Evolutionary conservation across 2,113 vertebrate species (phyloP).

Genomic region (Macrotus californicus): DNA sequence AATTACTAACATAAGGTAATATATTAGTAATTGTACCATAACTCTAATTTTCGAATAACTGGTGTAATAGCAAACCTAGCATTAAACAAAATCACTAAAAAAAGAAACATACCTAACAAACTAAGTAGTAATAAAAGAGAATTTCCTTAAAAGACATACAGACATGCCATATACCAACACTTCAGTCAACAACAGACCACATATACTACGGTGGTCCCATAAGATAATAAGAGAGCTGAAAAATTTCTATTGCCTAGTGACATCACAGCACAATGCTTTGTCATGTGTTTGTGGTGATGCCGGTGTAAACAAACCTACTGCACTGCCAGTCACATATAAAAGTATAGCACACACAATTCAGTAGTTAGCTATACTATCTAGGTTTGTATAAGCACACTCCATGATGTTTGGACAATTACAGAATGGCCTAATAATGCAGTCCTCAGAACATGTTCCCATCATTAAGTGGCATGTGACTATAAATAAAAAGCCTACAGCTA

Average conservation of each 20-base stretch:
- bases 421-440: not conserved
- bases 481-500: not conserved
- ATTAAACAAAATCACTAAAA: not conserved
- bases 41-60: not conserved
- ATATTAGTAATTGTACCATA: not conserved
- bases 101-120: not conserved
- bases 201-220: not conserved
- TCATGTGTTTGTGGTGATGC: not conserved
- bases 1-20: not conserved
- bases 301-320: not conserved
- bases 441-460: too few relatives aligned
- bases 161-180: not conserved
- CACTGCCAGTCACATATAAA: not conserved
- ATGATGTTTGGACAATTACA: not conserved
- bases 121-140: not conserved
- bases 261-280: not conserved
- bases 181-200: not conserved
- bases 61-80: not conserved
- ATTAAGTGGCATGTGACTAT: not conserved
- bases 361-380: not conserved
- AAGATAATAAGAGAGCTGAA: not conserved
- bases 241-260: not conserved
- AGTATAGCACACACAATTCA: not conserved
- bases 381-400: not conserved
- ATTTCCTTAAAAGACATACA: not conserved